Base-by-base conservation (phyloP, 2,113 vertebrate genomes). In the Condylura cristata region DNA sequence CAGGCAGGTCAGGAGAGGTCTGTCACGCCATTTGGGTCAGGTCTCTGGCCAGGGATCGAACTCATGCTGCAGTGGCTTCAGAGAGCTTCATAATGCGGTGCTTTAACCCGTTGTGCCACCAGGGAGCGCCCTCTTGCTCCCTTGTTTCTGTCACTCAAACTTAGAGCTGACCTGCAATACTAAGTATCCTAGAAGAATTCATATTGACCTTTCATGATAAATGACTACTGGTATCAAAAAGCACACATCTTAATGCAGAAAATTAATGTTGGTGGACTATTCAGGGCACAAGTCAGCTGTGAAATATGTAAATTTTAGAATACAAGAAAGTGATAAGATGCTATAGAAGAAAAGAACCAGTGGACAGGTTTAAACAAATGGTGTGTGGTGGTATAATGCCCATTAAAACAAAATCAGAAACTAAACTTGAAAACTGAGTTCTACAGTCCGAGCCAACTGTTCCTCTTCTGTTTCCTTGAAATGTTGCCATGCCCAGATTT, bases 361-460 rank as follows among this genome's bases (percentile, higher is more conserved):
- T 10, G 34, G 60, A 8, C 39, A n/a, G 66, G 18, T 70, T 80
- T 63, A 80, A 91, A 71, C 9, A 39, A 78, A 92, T 16, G 26
- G 2, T 22, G 4, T 0, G 8, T 24, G 53, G 6, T 0, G 28
- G 22, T 17, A 6, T 37, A 1, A 2, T 48, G 22, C 30, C 76
- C 30, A 48, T 61, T 39, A 37, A 14, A 71, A 86, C 53, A 56
- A 56, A 56, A 22, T 84, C 44, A 85, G 81, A 85, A 93, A 58
- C 30, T 37, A 86, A 86, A 81, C 61, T 84, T 65, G 26, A 93
- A 93, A 68, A 41, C 60, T 46, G 60, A 90, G 53, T 84, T 86
- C 26, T 65, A 61, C 7, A 87, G 65, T 72, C 70, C 63, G 30
- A 90, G 26, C 53, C 51, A 91, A 89, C 24, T 72, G 17, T 46